Base-by-base conservation (phyloP, 2,888 invertebrate species). In the Petrolisthes cinctipes region DNA sequence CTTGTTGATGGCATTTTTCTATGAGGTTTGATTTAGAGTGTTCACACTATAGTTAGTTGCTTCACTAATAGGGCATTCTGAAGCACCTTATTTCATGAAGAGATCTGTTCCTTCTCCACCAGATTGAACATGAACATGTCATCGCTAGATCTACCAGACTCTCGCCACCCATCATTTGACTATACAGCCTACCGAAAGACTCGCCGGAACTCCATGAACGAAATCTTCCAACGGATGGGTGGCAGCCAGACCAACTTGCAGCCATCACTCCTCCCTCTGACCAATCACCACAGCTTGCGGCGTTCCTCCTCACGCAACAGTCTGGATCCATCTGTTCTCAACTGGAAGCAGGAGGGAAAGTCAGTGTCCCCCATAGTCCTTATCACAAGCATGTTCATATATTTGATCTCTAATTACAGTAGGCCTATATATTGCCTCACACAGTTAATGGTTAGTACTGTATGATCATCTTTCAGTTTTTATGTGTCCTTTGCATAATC, bases 301-400 rank as follows among this genome's bases (percentile, higher is more conserved):
- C 37, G 37, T 37, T 37, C 79, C 61, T 86, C 85, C 83, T 89
- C 89, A 20, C 84, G 83, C 79, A 90, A 79, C 83, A 90, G 89
- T 76, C 78, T 89, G 81, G 86, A 54, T 9, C 86, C 86, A 37
- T 86, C 90, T 5, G 75, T 85, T n/a, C 7, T 89, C 54, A 89
- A 89, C 75, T 90, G 90, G 90, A 79, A 73, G 23, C 83, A 85
- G 78, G 89, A 90, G 83, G 89, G 89, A 76, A 89, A 87, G 90
- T 90, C 66, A 90, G 90, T 90, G 68, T 57, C 37, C 37, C 0
- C 37, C 37, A 37, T 37, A 37, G 37, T 37, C 37, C 37, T 37
- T 37, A 37, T 37, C 37, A 37, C 37, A 37, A 37, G 37, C 37
- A 37, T 37, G 37, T 37, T 37, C 37, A 37, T 37, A 37, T 37